Evolutionary conservation across 2,797 vertebrate genomes (phyloP).

Genomic region (Centroberyx gerrardi): DNA sequence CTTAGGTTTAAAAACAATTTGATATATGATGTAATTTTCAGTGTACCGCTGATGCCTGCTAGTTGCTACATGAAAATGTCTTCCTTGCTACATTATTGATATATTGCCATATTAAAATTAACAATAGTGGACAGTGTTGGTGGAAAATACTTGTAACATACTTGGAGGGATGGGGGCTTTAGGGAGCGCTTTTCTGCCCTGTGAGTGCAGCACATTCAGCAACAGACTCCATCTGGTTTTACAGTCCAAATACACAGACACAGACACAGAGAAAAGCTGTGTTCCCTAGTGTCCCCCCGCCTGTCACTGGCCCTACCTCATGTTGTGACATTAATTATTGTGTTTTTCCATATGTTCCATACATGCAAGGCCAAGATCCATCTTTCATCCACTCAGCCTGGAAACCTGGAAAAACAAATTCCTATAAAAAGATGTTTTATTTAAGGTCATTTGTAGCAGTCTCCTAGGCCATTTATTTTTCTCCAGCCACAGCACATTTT

Average conservation of each 20-base stretch:
- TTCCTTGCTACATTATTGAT: not conserved
- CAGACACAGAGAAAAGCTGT: conserved; percentile 67
- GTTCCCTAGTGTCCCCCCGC: conserved; percentile 71
- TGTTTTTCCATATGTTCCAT: conserved; percentile 83
- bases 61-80: conserved; percentile 38
- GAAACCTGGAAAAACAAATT: conserved; percentile 77
- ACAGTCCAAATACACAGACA: conserved; percentile 76
- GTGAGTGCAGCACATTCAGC: conserved; percentile 69
- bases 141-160: conserved; percentile 48
- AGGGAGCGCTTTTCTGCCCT: conserved; percentile 58
- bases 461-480: conserved; percentile 74
- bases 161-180: conserved; percentile 52
- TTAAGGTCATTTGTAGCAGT: conserved; percentile 77
- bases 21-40: not conserved
- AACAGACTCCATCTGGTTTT: conserved; percentile 78
- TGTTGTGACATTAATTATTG: conserved; percentile 85
- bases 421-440: conserved; percentile 77
- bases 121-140: not conserved
- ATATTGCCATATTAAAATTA: not conserved
- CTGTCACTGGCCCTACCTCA: conserved; percentile 77
- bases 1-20: too few relatives aligned
- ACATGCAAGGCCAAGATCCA: conserved; percentile 78
- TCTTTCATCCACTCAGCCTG: conserved; percentile 75
- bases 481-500: conserved; percentile 73
- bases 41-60: conserved; percentile 44